These are phyloP conservation scores for Oreochromis grahami DNA, from an alignment of 2,797 vertebrate genomes.

Conservation along the genomic window DNA sequence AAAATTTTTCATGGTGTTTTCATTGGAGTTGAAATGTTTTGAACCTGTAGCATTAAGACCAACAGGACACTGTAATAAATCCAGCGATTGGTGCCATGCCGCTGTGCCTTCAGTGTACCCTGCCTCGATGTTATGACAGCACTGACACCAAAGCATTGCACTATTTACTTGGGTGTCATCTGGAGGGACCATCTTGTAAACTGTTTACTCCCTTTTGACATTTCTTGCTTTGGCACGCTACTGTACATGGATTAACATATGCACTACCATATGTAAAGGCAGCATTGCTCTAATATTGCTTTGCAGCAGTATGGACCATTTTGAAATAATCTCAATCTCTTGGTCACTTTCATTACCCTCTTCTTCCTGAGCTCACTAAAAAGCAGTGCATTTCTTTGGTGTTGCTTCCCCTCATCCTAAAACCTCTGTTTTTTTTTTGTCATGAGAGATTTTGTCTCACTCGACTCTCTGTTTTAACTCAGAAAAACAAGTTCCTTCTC, in stretches of 20 bases:
- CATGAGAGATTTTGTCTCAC: constrained; percentile 57
- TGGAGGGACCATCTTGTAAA: neutral
- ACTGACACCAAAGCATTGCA: constrained; percentile 1
- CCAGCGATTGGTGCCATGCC: neutral
- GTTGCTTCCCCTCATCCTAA: neutral
- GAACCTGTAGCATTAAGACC: neutral
- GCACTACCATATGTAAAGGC: neutral
- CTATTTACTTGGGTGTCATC: constrained; percentile 19
- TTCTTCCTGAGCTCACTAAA: neutral
- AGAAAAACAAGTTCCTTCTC: constrained; percentile 43
- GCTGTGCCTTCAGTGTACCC: neutral
- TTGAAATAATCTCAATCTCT: constrained; percentile 1
- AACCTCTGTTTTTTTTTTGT: neutral
- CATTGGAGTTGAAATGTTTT: neutral
- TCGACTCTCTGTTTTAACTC: constrained; percentile 37
- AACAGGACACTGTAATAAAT: neutral
- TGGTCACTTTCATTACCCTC: neutral
- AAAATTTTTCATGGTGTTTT: neutral
- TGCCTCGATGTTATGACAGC: neutral
- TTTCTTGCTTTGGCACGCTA: neutral
- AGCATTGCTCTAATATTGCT: neutral
- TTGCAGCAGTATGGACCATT: neutral
- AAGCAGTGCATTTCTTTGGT: neutral
- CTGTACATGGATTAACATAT: neutral
- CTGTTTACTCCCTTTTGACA: neutral